phyloP scores from a whole-genome alignment of 2,797 vertebrate genomes.

The Diplodus puntazzo region DNA sequence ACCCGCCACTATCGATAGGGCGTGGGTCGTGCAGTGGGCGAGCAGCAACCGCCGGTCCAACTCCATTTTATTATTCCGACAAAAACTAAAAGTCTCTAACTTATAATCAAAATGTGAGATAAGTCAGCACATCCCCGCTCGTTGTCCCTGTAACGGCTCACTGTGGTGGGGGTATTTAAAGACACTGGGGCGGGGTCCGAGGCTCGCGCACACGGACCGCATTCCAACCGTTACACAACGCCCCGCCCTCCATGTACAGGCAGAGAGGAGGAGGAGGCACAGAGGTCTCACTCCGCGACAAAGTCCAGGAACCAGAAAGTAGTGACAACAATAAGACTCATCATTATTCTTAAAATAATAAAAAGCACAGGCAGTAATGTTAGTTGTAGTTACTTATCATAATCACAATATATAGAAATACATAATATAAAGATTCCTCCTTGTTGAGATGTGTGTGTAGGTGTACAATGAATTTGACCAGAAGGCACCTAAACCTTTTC shows the following conservation, averaged over 20 bases:
- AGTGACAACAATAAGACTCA: too few relatives aligned
- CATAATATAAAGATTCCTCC: too few relatives aligned
- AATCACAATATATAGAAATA: too few relatives aligned
- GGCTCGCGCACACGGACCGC: neutral
- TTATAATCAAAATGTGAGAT: accelerated
- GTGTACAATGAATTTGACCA: too few relatives aligned
- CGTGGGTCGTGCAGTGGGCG: conserved; percentile 85
- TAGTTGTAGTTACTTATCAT: neutral
- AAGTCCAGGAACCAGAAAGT: neutral
- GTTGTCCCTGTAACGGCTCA: neutral
- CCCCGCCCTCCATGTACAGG: neutral
- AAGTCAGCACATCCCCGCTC: conserved; percentile 5
- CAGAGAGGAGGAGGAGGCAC: neutral
- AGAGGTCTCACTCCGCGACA: conserved; percentile 56
- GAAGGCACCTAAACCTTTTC: too few relatives aligned
- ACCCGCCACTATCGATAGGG: conserved; percentile 81
- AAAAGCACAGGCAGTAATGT: neutral
- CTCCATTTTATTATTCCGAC: conserved; percentile 75
- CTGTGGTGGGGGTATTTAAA: conserved; percentile 42
- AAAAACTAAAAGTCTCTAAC: neutral
- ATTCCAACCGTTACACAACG: conserved; percentile 32
- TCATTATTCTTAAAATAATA: neutral
- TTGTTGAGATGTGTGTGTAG: too few relatives aligned
- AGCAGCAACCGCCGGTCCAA: conserved; percentile 84
- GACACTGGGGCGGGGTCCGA: conserved; percentile 37